Conservation (phyloP, 2,888 invertebrate species). For the Agonum fuliginosum region DNA sequence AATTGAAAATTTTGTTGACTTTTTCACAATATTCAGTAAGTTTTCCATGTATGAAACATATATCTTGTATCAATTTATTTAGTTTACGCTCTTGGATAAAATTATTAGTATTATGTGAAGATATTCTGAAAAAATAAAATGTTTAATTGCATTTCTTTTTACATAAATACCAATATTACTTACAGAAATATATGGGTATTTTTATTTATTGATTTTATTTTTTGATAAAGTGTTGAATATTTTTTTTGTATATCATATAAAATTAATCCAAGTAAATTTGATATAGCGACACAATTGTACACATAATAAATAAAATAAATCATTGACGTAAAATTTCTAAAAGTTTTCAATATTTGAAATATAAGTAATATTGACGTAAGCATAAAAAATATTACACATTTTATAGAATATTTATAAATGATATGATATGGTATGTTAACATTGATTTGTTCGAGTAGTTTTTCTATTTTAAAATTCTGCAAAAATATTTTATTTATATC, state of each 20-base stretch:
- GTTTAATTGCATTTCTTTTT: no score
- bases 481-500: neutral
- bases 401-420: neutral
- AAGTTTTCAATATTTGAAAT: no score
- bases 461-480: neutral
- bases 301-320: neutral
- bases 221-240: neutral
- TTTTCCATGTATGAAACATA: neutral
- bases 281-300: no score
- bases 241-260: neutral
- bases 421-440: neutral
- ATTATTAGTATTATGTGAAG: no score
- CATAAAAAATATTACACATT: neutral
- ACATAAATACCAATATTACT: neutral
- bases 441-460: neutral
- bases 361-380: no score
- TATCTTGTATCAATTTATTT: neutral
- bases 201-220: neutral
- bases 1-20: slow-evolving; percentile 9
- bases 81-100: neutral
- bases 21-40: neutral
- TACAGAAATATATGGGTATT: neutral
- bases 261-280: neutral
- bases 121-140: no score
- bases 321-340: no score